Conservation (phyloP, 2,113 vertebrate species). For the Clinocottus analis region DNA sequence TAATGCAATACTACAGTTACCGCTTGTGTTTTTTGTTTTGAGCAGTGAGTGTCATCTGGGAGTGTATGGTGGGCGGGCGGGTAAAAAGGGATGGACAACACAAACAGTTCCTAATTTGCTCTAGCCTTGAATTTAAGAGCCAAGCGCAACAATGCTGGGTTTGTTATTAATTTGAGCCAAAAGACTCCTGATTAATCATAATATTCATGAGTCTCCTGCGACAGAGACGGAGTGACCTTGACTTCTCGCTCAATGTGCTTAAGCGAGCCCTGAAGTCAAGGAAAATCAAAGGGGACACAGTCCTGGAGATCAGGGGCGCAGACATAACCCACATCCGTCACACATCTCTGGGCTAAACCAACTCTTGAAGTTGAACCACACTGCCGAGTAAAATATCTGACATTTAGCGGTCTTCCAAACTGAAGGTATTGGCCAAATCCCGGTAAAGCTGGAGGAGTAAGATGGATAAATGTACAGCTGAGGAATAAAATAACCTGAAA, state of each 20-base stretch:
- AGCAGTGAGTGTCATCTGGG: slow-evolving; percentile 37
- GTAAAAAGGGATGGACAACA: slow-evolving; percentile 35
- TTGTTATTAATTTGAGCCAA: slow-evolving; percentile 76
- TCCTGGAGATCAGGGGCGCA: slow-evolving; percentile 77
- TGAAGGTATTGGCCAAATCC: slow-evolving; percentile 50
- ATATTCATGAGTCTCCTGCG: slow-evolving; percentile 80
- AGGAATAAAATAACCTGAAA: slow-evolving; percentile 19
- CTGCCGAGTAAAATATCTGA: slow-evolving; percentile 65
- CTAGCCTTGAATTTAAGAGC: slow-evolving; percentile 58
- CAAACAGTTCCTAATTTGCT: slow-evolving; percentile 49
- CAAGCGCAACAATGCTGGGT: slow-evolving; percentile 58
- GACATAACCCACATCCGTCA: slow-evolving; percentile 77
- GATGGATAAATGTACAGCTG: not conserved
- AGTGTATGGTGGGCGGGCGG: slow-evolving; percentile 30
- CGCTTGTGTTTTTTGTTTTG: slow-evolving; percentile 45
- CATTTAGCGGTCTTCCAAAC: slow-evolving; percentile 45
- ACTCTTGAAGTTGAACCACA: slow-evolving; percentile 57
- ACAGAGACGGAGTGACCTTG: slow-evolving; percentile 81
- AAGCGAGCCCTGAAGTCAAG: slow-evolving; percentile 70
- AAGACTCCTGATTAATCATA: slow-evolving; percentile 79
- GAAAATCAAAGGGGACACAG: slow-evolving; percentile 81
- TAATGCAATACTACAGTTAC: slow-evolving; percentile 7
- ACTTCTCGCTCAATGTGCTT: slow-evolving; percentile 74
- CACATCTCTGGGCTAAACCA: slow-evolving; percentile 69
- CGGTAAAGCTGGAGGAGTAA: slow-evolving; percentile 29